phyloP scores from a whole-genome alignment of 2,113 vertebrate genomes.

The Steatornis caripensis region DNA sequence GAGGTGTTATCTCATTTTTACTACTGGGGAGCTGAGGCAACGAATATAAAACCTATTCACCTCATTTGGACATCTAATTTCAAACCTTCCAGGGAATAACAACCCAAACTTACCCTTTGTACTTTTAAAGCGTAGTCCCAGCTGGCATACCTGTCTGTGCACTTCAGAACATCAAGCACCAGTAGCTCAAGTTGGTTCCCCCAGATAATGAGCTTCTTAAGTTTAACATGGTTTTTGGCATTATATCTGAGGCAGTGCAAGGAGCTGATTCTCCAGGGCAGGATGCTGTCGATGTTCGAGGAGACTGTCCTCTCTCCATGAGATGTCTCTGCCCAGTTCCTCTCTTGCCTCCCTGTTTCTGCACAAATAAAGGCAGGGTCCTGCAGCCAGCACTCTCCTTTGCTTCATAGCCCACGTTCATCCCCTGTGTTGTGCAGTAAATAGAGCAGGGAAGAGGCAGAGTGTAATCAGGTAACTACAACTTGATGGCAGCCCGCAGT shows the following conservation, averaged over 20 bases:
- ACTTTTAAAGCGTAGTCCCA: neutral
- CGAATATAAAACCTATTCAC: neutral
- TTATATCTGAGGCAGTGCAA: neutral
- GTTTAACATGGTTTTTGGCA: neutral
- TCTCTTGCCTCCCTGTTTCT: neutral
- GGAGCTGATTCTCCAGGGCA: neutral
- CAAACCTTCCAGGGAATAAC: neutral
- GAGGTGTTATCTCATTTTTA: neutral
- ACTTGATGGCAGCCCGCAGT: accelerated
- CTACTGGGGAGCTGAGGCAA: neutral
- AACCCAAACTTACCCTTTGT: neutral
- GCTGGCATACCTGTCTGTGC: neutral
- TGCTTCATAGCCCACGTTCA: neutral
- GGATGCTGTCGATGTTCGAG: accelerated
- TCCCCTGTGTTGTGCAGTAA: neutral
- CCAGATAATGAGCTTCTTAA: neutral
- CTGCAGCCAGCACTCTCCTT: neutral
- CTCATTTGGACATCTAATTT: neutral
- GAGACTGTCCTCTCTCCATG: accelerated
- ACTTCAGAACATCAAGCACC: neutral
- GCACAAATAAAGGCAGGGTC: neutral
- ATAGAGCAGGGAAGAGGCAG: neutral
- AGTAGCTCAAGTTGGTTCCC: neutral
- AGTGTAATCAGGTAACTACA: neutral
- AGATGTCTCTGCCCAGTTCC: neutral